Evolutionary conservation across 2,113 vertebrate species (phyloP).

Genomic region (Dasyurus viverrinus): DNA sequence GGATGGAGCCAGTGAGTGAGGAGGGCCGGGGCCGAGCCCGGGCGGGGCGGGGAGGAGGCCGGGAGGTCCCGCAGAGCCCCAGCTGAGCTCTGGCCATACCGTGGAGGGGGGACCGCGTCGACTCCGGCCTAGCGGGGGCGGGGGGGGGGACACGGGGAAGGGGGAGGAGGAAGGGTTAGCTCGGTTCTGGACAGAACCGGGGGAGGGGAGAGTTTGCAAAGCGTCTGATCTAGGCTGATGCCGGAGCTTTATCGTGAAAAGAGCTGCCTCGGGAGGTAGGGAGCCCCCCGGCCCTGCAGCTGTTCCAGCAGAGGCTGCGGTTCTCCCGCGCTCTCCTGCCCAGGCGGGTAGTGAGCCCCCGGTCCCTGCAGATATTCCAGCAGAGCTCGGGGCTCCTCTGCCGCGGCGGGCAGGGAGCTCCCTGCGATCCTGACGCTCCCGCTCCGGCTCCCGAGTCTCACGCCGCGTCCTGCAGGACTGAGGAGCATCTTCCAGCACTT

Average conservation of each 20-base stretch:
- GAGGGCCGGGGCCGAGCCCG: neutral
- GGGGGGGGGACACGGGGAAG: neutral
- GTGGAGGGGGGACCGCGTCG: no score
- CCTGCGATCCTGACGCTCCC: neutral
- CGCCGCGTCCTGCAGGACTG: accelerated
- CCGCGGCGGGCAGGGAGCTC: neutral
- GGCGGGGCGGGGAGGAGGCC: no score
- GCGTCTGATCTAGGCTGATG: neutral
- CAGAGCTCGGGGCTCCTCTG: neutral
- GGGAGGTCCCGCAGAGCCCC: neutral
- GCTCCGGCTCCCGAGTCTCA: accelerated
- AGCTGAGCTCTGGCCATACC: neutral
- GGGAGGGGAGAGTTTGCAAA: neutral
- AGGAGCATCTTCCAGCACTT: accelerated
- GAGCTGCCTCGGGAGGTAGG: neutral
- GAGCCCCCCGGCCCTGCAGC: no score
- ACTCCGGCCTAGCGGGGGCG: neutral
- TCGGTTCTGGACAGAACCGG: no score
- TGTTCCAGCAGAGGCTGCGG: no score
- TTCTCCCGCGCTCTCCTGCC: no score
- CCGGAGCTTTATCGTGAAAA: neutral
- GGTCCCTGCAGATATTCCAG: neutral
- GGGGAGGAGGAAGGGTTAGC: neutral
- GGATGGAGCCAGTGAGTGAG: neutral
- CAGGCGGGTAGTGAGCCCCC: neutral